Conservation (phyloP, 2,113 vertebrate species). For the Otis tarda region DNA sequence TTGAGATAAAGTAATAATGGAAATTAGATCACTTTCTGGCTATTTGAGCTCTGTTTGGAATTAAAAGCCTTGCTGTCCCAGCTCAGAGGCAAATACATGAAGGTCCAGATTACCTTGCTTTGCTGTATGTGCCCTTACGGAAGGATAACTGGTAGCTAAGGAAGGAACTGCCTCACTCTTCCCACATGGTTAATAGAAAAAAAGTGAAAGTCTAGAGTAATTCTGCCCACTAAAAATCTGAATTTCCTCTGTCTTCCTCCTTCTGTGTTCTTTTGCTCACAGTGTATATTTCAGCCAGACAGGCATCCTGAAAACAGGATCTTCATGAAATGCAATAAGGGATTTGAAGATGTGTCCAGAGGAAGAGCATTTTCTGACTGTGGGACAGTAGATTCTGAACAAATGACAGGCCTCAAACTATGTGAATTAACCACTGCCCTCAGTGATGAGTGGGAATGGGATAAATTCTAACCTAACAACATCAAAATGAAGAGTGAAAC, state of each 20-base stretch:
- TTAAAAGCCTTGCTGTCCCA: neutral
- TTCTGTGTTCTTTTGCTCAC: rapidly evolving
- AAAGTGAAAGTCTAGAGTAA: neutral
- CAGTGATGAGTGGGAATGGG: neutral
- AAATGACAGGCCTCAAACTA: rapidly evolving
- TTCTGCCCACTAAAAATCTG: neutral
- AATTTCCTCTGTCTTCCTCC: neutral
- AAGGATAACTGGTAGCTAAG: neutral
- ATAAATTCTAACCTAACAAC: neutral
- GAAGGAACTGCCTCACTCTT: neutral
- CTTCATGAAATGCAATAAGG: rapidly evolving
- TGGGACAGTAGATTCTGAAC: neutral
- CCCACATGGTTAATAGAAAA: neutral
- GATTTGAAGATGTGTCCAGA: neutral
- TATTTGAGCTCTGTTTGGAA: neutral
- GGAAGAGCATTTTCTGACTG: neutral
- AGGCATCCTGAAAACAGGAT: neutral
- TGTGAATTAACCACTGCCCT: neutral
- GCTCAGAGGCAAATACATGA: neutral
- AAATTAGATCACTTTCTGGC: neutral
- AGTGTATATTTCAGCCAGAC: neutral
- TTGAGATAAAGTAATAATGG: neutral
- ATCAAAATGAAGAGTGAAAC: neutral
- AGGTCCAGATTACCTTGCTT: neutral
- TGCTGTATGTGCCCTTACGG: rapidly evolving